Conservation (phyloP, 2,797 vertebrate genomes). For the Sylvilagus floridanus region DNA sequence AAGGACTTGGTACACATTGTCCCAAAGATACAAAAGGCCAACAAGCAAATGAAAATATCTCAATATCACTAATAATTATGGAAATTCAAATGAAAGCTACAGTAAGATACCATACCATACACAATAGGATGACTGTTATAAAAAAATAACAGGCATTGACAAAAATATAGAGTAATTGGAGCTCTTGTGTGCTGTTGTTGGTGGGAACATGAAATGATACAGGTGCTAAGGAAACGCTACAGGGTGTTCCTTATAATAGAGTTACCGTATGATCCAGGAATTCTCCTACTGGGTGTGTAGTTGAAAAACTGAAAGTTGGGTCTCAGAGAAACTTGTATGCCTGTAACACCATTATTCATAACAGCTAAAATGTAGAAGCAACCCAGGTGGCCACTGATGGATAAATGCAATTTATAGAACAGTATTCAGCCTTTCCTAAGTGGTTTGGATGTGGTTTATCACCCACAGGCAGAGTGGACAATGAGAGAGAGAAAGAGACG, state of each 20-base stretch:
- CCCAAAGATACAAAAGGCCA: neutral
- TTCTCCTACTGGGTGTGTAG: neutral
- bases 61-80: neutral
- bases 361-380: neutral
- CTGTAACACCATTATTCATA: neutral
- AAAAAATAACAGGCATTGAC: too few relatives aligned
- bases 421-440: neutral
- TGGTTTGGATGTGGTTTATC: too few relatives aligned
- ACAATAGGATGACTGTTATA: too few relatives aligned
- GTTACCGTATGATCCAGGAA: neutral
- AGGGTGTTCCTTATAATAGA: neutral
- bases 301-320: neutral
- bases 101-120: too few relatives aligned
- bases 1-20: neutral
- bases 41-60: neutral
- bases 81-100: neutral
- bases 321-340: neutral
- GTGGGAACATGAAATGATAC: neutral
- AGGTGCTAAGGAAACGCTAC: neutral
- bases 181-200: neutral
- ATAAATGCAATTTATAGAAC: neutral
- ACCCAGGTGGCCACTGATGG: neutral
- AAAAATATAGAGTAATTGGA: neutral
- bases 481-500: too few relatives aligned
- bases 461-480: too few relatives aligned